Percentiles rank a stretch among this genome's conserved stretches.
phyloP scores from a whole-genome alignment of 2,113 vertebrate genomes.

The Pseudolaguvia tuberculata region DNA sequence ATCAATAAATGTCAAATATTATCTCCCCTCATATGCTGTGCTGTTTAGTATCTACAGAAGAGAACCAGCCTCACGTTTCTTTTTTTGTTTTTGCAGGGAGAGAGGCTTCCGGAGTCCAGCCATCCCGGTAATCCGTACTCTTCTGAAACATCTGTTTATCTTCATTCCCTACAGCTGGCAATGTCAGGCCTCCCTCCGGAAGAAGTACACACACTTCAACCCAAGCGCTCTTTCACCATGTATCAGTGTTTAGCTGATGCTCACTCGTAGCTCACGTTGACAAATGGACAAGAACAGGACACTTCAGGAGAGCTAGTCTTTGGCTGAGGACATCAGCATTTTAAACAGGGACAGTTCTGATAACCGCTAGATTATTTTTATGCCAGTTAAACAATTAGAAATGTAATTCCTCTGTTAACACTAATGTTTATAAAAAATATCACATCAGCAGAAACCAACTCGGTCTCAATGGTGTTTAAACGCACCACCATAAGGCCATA shows the following conservation, averaged over 20 bases:
- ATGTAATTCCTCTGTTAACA: neutral
- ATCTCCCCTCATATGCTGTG: conserved; percentile 5
- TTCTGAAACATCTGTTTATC: conserved; percentile 53
- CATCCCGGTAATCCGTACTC: conserved; percentile 45
- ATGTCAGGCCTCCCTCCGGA: conserved; percentile 57
- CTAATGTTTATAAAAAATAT: neutral
- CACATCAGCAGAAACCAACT: neutral
- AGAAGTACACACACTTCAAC: conserved; percentile 57
- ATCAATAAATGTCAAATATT: conserved; percentile 24
- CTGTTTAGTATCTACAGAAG: conserved; percentile 25
- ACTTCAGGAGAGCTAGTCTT: conserved; percentile 56
- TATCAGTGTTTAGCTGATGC: conserved; percentile 51
- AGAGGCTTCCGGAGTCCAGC: conserved; percentile 53
- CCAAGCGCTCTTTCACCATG: conserved; percentile 57
- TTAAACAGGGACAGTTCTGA: conserved; percentile 28
- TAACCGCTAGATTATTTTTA: neutral
- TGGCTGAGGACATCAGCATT: conserved; percentile 58
- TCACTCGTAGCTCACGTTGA: conserved; percentile 59
- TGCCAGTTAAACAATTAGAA: neutral
- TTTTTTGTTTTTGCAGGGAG: too few relatives aligned
- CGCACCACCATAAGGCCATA: neutral
- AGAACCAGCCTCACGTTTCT: conserved; percentile 23
- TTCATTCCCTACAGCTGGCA: conserved; percentile 55
- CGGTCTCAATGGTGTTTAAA: neutral
- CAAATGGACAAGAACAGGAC: conserved; percentile 66